These are phyloP conservation scores for Trileptium ribeirensis DNA, from an alignment of 2,888 invertebrate genomes.

Conservation along the genomic window DNA sequence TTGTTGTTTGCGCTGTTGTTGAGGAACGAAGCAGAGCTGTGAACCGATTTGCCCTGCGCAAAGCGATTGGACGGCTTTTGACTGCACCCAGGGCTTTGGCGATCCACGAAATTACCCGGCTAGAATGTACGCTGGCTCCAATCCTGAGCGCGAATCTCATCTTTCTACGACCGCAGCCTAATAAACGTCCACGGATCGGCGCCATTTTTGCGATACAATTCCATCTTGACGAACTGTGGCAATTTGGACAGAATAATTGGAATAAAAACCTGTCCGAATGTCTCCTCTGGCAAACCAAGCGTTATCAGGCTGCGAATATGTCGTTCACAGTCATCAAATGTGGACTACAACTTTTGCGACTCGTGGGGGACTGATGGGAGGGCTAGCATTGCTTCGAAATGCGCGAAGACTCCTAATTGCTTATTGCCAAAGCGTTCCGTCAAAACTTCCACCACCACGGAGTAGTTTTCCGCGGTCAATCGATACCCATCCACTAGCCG, in stretches of 20 bases:
- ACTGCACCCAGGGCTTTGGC: too few species aligned
- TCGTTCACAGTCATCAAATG: conserved; percentile 2
- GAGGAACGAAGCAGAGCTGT: neutral
- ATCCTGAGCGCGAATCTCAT: neutral
- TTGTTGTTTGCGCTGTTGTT: neutral
- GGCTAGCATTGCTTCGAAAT: neutral
- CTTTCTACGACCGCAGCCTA: neutral
- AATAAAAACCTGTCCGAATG: conserved; percentile 1
- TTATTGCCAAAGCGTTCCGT: neutral
- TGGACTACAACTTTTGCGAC: neutral
- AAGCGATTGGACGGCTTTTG: too few species aligned
- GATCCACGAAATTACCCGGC: too few species aligned
- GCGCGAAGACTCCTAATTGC: neutral
- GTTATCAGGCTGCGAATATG: neutral
- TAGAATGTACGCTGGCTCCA: neutral
- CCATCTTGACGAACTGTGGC: neutral
- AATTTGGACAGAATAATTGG: conserved; percentile 4
- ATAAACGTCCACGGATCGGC: neutral
- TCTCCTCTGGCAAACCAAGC: neutral
- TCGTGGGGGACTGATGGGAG: neutral
- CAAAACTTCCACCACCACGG: neutral
- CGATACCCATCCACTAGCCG: neutral
- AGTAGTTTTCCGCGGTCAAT: neutral
- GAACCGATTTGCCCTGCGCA: too few species aligned
- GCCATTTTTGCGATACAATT: conserved; percentile 3